Conservation (phyloP, 2,888 invertebrate species). For the Trichopoda pennipes region DNA sequence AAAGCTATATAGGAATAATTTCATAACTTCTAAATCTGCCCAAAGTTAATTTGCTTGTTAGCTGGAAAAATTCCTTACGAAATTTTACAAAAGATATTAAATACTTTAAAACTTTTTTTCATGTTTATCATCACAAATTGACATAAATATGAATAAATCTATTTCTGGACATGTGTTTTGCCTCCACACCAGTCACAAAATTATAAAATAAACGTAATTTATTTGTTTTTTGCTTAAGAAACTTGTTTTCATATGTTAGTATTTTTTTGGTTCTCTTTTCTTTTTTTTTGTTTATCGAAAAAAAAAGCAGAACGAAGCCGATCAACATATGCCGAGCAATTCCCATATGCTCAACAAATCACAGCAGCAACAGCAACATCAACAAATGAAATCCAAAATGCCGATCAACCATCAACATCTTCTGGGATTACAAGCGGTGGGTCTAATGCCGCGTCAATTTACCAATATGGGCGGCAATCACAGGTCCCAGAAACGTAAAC, state of each 20-base stretch:
- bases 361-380: constrained; percentile 45
- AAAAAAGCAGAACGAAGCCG: constrained; percentile 60
- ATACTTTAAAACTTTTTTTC: constrained; percentile 51
- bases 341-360: constrained; percentile 58
- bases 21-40: background rate
- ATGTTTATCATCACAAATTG: constrained; percentile 11
- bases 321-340: constrained; percentile 60
- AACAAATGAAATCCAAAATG: constrained; percentile 71
- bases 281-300: constrained; percentile 7
- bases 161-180: constrained; percentile 68
- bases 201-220: constrained; percentile 66
- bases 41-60: background rate
- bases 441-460: constrained; percentile 76
- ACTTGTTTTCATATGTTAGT: constrained; percentile 65
- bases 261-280: constrained; percentile 57
- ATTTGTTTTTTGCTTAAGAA: constrained; percentile 15
- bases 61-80: background rate
- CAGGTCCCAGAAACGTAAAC: constrained; percentile 77
- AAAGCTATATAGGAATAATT: no score
- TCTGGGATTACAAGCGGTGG: constrained; percentile 78
- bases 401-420: constrained; percentile 74
- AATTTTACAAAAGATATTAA: no score
- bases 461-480: constrained; percentile 57
- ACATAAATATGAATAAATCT: background rate
- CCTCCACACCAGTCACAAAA: constrained; percentile 80